A percentile compares a stretch with the other conserved stretches of the same genome.
Evolutionary conservation across 2,888 invertebrate genomes (phyloP).

Genomic region (Polydrusus pterygomalis): DNA sequence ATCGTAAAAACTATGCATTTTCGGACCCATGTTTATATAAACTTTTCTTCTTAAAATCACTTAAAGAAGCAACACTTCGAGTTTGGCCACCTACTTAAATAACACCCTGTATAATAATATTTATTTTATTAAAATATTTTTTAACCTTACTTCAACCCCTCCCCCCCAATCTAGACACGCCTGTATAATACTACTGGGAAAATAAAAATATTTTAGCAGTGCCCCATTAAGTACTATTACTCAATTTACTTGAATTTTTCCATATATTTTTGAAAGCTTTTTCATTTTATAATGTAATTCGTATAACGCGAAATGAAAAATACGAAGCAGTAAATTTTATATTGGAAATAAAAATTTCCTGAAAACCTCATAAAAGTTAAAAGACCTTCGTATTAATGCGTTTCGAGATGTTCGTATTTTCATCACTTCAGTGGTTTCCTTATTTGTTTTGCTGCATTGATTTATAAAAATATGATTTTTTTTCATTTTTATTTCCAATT

Average conservation of each 20-base stretch:
- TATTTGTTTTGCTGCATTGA: neutral
- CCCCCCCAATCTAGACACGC: no score
- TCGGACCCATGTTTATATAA: no score
- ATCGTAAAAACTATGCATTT: no score
- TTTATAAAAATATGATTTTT: slow-evolving; percentile 7
- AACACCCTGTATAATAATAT: no score
- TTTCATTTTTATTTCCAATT: neutral
- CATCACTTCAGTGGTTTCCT: slow-evolving; percentile 10
- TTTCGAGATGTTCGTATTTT: slow-evolving; percentile 18
- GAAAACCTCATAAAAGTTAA: slow-evolving; percentile 20
- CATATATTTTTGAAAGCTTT: slow-evolving; percentile 6
- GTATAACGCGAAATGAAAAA: slow-evolving; percentile 11
- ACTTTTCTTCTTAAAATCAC: no score
- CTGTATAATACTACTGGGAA: neutral
- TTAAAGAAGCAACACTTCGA: no score
- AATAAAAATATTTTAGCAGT: slow-evolving; percentile 4
- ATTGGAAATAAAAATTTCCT: slow-evolving; percentile 9
- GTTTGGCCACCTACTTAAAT: no score
- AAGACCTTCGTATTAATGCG: slow-evolving; percentile 6
- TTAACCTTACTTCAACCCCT: no score
- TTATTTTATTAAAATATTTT: no score
- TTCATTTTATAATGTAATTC: slow-evolving; percentile 1
- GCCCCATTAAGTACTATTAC: neutral
- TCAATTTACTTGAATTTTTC: neutral
- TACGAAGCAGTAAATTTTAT: slow-evolving; percentile 11